A percentile compares a stretch with the other conserved stretches of the same genome.
These are phyloP conservation scores for Heliconius erato DNA, from an alignment of 2,888 invertebrate species.

Conservation along the genomic window DNA sequence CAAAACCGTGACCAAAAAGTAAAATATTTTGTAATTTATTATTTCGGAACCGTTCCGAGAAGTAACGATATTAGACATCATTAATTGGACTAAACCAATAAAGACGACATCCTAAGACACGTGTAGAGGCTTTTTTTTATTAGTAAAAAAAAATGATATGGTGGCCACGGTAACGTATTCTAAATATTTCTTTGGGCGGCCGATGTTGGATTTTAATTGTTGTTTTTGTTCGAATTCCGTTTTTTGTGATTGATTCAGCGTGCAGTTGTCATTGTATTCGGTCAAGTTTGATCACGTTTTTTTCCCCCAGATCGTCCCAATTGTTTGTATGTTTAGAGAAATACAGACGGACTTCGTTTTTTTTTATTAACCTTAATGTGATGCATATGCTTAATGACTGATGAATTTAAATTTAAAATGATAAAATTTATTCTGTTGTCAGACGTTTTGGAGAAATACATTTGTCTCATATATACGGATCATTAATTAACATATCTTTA, in stretches of 20 bases:
- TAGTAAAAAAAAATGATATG: conserved; percentile 58
- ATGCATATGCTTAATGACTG: conserved; percentile 77
- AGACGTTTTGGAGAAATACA: conserved; percentile 20
- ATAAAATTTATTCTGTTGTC: conserved; percentile 34
- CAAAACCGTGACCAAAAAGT: conserved; percentile 44
- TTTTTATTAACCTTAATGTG: conserved; percentile 66
- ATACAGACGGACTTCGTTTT: conserved; percentile 65
- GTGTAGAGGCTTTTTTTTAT: conserved; percentile 68
- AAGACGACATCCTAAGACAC: conserved; percentile 81
- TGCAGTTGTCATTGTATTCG: conserved; percentile 85
- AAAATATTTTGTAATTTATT: conserved; percentile 69
- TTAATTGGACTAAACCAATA: conserved; percentile 84
- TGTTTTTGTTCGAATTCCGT: conserved; percentile 85
- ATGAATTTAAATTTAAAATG: conserved; percentile 69
- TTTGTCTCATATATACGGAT: conserved; percentile 13
- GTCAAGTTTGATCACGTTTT: conserved; percentile 81
- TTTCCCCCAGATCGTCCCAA: conserved; percentile 71
- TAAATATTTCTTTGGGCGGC: conserved; percentile 82
- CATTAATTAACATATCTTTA: conserved; percentile 16
- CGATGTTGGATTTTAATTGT: conserved; percentile 79
- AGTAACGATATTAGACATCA: conserved; percentile 75
- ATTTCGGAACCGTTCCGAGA: conserved; percentile 68
- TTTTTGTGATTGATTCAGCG: conserved; percentile 85
- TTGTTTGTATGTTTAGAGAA: conserved; percentile 84
- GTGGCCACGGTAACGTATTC: conserved; percentile 70